Conservation (phyloP, 2,113 vertebrate species). For the Apodemus sylvaticus region DNA sequence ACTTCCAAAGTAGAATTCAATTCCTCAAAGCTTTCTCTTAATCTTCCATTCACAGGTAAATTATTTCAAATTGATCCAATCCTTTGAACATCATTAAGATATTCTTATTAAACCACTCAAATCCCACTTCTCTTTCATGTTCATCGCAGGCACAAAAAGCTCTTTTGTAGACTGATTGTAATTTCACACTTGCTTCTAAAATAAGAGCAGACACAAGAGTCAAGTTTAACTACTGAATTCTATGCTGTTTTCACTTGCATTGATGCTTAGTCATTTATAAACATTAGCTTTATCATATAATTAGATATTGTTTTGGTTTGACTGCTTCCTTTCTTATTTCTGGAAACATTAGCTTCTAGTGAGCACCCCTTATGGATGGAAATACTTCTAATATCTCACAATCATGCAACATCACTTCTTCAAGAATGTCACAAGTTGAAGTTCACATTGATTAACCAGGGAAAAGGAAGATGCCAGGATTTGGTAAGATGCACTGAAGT, state of each 20-base stretch:
- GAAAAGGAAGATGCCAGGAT: background rate
- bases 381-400: background rate
- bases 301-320: background rate
- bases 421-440: background rate
- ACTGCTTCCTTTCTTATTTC: background rate
- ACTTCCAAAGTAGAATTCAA: constrained; percentile 46
- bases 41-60: constrained; percentile 42
- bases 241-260: background rate
- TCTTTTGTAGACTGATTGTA: background rate
- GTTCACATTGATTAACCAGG: background rate
- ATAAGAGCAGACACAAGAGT: background rate
- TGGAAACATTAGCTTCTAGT: background rate
- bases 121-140: background rate
- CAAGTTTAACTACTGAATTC: background rate
- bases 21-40: constrained; percentile 27
- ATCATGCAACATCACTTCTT: background rate
- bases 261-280: background rate
- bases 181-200: constrained; percentile 32
- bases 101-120: constrained; percentile 47
- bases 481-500: background rate
- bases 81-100: constrained; percentile 34
- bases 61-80: constrained; percentile 53
- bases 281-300: background rate
- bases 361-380: background rate
- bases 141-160: background rate